A percentile compares a stretch with the other conserved stretches of the same genome.
Evolutionary conservation across 2,888 invertebrate species (phyloP).

Genomic region (Drosophila mimetica): DNA sequence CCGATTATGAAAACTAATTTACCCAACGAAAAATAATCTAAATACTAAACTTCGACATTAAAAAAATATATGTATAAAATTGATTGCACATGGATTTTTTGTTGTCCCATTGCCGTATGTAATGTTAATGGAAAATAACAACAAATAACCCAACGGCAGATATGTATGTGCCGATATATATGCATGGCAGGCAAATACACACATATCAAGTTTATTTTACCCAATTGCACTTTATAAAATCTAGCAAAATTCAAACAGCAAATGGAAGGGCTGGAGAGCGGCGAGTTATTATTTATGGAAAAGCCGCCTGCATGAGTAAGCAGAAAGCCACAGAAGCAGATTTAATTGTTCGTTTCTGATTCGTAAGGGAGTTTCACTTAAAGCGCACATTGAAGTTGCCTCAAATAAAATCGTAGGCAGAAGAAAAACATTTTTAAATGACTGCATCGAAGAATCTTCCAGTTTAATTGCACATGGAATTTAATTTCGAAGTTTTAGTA

Average conservation of each 20-base stretch:
- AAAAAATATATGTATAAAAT: neutral
- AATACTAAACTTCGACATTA: neutral
- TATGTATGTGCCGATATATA: neutral
- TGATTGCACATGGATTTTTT: neutral
- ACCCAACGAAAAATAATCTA: conserved; percentile 2
- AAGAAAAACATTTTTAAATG: neutral
- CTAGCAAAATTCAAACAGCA: conserved; percentile 34
- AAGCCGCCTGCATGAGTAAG: conserved; percentile 41
- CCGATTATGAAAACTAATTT: conserved; percentile 18
- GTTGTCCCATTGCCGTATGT: neutral
- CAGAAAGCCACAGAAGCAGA: conserved; percentile 25
- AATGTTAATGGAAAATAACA: conserved; percentile 3
- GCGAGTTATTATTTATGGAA: conserved; percentile 65
- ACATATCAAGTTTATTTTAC: conserved; percentile 64
- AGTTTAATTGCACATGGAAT: neutral
- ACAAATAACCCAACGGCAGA: neutral
- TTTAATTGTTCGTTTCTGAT: conserved; percentile 17
- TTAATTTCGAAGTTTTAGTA: neutral
- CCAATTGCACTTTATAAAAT: conserved; percentile 61
- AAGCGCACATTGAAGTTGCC: neutral
- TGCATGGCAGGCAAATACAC: conserved; percentile 34
- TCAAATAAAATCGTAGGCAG: too few relatives aligned
- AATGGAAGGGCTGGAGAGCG: conserved; percentile 7
- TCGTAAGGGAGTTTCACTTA: conserved; percentile 5
- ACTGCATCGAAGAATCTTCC: neutral